Base-by-base conservation (phyloP, 2,113 vertebrate genomes). In the Oncorhynchus nerka region DNA sequence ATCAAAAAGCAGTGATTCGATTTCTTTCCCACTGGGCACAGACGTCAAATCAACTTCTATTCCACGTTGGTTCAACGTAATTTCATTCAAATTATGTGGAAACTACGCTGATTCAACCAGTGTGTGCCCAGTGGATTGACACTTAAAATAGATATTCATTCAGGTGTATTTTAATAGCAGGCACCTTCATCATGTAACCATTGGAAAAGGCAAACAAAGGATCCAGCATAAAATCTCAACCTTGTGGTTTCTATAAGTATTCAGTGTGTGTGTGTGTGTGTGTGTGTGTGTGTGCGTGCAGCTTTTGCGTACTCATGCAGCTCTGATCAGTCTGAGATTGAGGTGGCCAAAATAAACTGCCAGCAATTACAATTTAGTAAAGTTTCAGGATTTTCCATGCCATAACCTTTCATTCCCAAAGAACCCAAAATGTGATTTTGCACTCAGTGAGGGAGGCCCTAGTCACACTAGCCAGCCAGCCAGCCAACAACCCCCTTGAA, bases 331-430 rank as follows among this genome's bases (percentile, higher is more conserved):
- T 48, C 64, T 85, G 65, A 4, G 68, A 85, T 70, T 71, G 70
- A 75, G 75, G 62, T 84, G 39, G 77, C 71, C 72, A 81, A 84
- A 79, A 71, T 30, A 75, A 77, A 62, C 81, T 81, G 80, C 49
- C 82, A 84, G 75, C 66, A 72, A 74, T 80, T 79, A 82, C 75
- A 80, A 75, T 64, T 57, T 74, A 77, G 75, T 30, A 68, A 74
- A 48, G 65, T 74, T 81, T 80, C 66, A 70, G 74, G 75, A 67
- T 89, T 89, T 89, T 89, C 86, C 83, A 79, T 75, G 55, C 81
- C 45, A 59, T 73, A 82, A 75, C 71, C 68, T 79, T 83, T 75
- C 15, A 67, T 51, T 75, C 72, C 64, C 59, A 51, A 22, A 24
- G 48, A 73, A 74, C 71, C 84, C 68, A 78, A 84, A 86, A 81